These are phyloP conservation scores for Malurus elegans DNA, from an alignment of 2,113 vertebrate species.

Conservation along the genomic window DNA sequence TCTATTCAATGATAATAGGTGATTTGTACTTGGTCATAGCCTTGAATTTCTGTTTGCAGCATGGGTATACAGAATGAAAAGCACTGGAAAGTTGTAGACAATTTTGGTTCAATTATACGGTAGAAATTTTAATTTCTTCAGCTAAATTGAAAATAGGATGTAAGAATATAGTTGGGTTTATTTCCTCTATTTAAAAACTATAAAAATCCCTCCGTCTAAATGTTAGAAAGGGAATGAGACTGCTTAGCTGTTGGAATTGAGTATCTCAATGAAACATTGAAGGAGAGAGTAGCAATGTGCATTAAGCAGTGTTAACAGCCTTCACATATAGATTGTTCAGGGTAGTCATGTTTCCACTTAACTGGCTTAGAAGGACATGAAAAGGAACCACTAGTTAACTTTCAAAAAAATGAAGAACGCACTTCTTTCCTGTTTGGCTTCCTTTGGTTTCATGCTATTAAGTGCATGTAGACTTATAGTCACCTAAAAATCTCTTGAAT, in stretches of 20 bases:
- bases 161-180: constrained; percentile 2
- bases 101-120: constrained; percentile 29
- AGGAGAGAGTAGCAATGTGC: background rate
- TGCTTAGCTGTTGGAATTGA: constrained; percentile 4
- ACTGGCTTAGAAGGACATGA: background rate
- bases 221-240: background rate
- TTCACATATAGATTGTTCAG: background rate
- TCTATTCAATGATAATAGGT: background rate
- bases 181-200: background rate
- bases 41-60: background rate
- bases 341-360: background rate
- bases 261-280: background rate
- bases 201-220: background rate
- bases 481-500: background rate
- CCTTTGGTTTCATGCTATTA: background rate
- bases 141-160: constrained; percentile 55
- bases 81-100: background rate
- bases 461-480: background rate
- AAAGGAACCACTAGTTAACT: background rate
- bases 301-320: background rate
- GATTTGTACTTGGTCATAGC: constrained; percentile 6
- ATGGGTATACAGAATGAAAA: constrained; percentile 1
- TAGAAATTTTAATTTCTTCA: constrained; percentile 37
- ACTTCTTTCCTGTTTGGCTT: background rate
- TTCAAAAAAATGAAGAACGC: background rate